Conservation (phyloP, 1,140 invertebrate genomes). For the Panagrolaimus sp. region DNA sequence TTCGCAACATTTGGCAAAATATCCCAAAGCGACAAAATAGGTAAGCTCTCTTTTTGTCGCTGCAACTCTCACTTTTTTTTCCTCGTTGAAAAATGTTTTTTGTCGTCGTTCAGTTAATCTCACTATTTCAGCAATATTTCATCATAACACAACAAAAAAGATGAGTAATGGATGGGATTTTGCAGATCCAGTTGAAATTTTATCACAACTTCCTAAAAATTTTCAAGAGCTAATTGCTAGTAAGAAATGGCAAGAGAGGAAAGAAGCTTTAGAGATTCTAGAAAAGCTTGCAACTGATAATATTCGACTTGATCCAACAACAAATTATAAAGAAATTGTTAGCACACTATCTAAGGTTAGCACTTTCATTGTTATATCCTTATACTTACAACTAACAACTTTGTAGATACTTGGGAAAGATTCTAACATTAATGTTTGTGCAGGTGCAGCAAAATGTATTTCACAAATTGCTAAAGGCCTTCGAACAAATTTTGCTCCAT, state of each 20-base stretch:
- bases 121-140: no score
- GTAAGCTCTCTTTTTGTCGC: no score
- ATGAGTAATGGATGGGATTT: slow-evolving; percentile 67
- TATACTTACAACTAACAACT: background rate
- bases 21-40: no score
- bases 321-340: slow-evolving; percentile 61
- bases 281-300: slow-evolving; percentile 64
- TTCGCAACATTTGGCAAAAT: no score
- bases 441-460: slow-evolving; percentile 77
- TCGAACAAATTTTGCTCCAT: slow-evolving; percentile 76
- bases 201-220: slow-evolving; percentile 84
- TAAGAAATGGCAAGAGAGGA: slow-evolving; percentile 93
- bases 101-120: no score
- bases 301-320: no score
- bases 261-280: slow-evolving; percentile 80
- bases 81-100: no score
- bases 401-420: slow-evolving; percentile 85
- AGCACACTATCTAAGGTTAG: slow-evolving; percentile 63
- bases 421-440: slow-evolving; percentile 81
- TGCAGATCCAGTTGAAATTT: slow-evolving; percentile 80
- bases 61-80: no score
- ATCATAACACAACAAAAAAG: no score
- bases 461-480: slow-evolving; percentile 74
- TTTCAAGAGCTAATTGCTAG: slow-evolving; percentile 86
- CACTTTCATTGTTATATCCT: background rate